These are phyloP conservation scores for Ivindomyrus marchei DNA, from an alignment of 2,113 vertebrate genomes.

Conservation along the genomic window DNA sequence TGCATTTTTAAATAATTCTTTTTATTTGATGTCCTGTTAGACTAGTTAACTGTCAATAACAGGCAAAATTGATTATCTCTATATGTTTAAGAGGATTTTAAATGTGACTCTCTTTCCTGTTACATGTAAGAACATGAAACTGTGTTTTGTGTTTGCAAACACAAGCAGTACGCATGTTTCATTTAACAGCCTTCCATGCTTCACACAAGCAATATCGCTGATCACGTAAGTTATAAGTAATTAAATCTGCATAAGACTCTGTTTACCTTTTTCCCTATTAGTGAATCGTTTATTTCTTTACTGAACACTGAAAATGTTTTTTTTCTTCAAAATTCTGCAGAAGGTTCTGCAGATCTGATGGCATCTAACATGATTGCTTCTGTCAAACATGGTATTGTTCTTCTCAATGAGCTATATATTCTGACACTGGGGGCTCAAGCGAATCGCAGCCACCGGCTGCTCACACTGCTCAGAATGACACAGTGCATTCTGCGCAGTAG, in stretches of 20 bases:
- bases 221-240: background rate
- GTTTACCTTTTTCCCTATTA: background rate
- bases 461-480: background rate
- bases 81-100: background rate
- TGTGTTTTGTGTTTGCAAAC: background rate
- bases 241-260: background rate
- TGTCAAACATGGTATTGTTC: slow-evolving; percentile 9
- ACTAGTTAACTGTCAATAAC: background rate
- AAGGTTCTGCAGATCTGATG: background rate
- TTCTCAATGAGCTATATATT: background rate
- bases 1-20: background rate
- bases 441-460: background rate
- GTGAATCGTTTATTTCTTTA: background rate
- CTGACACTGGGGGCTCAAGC: background rate
- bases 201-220: background rate
- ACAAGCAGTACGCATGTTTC: background rate
- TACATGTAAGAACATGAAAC: background rate
- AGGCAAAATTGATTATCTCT: background rate
- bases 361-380: slow-evolving; percentile 1
- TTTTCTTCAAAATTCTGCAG: background rate
- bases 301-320: background rate
- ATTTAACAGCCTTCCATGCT: background rate
- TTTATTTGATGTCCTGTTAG: background rate
- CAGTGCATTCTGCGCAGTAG: background rate
- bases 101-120: background rate